Conservation (phyloP, 1,140 invertebrate species). For the Diorhabda carinulata region DNA sequence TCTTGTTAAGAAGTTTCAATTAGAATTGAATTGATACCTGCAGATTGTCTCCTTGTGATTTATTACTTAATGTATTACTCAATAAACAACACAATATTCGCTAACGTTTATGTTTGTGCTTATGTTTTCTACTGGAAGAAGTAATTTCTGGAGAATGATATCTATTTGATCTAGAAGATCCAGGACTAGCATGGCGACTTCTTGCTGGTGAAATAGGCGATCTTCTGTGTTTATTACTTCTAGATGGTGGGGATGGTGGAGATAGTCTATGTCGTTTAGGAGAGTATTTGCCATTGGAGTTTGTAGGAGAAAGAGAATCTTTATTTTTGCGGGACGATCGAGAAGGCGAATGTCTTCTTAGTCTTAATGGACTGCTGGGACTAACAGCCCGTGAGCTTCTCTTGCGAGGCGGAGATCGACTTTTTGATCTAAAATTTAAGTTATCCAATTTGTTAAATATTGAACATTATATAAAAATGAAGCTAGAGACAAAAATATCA, state of each 20-base stretch:
- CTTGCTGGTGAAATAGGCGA: slow-evolving; percentile 32
- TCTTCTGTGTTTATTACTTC: slow-evolving; percentile 28
- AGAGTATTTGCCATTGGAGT: slow-evolving; percentile 40
- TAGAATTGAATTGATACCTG: not conserved
- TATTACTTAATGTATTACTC: not conserved
- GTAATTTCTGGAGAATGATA: slow-evolving; percentile 39
- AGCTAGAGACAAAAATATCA: slow-evolving; percentile 5
- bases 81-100: not conserved
- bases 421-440: slow-evolving; percentile 44
- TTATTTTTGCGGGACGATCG: slow-evolving; percentile 38
- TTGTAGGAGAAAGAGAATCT: slow-evolving; percentile 41
- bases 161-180: slow-evolving; percentile 34
- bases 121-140: slow-evolving; percentile 38
- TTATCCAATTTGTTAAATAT: slow-evolving; percentile 5
- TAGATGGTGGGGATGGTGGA: slow-evolving; percentile 32
- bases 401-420: slow-evolving; percentile 43
- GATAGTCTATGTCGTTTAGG: slow-evolving; percentile 31
- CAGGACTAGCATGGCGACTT: slow-evolving; percentile 30
- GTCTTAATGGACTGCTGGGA: slow-evolving; percentile 43
- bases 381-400: slow-evolving; percentile 34
- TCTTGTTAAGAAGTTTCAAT: not conserved
- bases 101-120: slow-evolving; percentile 46
- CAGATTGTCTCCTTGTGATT: not conserved
- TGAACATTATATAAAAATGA: not conserved
- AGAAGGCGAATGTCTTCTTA: slow-evolving; percentile 39